Base-by-base conservation (phyloP, 2,797 vertebrate genomes). In the Anguilla marmorata region DNA sequence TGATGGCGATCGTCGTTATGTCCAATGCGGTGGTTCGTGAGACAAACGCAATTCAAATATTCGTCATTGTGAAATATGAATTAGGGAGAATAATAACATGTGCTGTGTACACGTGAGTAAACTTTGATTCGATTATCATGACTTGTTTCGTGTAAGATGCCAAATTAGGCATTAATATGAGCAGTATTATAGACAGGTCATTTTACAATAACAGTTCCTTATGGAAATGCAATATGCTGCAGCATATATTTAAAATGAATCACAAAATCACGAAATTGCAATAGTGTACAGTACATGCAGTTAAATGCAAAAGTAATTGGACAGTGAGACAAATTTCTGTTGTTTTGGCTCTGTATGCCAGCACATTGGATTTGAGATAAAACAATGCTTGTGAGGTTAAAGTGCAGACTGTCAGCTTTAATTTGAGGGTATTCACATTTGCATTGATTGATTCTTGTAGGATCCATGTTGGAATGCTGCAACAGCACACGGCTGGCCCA, bases 211-310 rank as follows among this genome's bases (percentile, higher is more conserved):
- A 16, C 30, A 24, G 48, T 16, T 12, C 50, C 37, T 69, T 27
- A 76, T 85, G 27, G 54, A 58, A 56, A 63, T 63, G 37, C 12
- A 63, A 86, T n/a, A 72, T 86, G 79, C 69, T 86, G 76, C 11
- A 54, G 52, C 12, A 45, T 45, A 45, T 45, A 45, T 45, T 45
- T 45, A 45, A 45, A 45, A 45, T 45, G 41, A 45, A 45, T 45
- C 41, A 45, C 41, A 45, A 45, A 45, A 45, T 45, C 41, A 45
- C 4, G 4, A 45, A 45, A 45, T 45, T 45, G 41, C 41, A 45
- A 45, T 58, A 12, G 33, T 80, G 48, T 16, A 86, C 63, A 12
- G 50, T 8, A 52, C 12, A 52, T 52, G 11, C 50, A 52, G 7
- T 8, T 52, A 52, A 72, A 48, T 80, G 58, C 72, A 58, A 54